Conservation (phyloP, 2,113 vertebrate genomes). For the Ibidorhyncha struthersii region DNA sequence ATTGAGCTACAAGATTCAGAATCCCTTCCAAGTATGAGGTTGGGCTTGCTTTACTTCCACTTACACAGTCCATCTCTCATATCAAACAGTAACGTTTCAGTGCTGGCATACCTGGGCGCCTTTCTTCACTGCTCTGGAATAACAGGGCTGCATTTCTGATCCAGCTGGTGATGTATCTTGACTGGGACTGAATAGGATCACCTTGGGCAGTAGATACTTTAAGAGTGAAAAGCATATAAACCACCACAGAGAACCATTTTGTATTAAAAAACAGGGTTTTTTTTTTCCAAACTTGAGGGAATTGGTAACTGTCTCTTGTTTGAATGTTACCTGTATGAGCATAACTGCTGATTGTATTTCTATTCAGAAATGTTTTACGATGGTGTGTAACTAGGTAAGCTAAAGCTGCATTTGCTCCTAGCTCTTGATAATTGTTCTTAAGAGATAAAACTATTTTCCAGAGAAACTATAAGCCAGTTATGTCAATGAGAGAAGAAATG, state of each 20-base stretch:
- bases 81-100: background rate
- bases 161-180: background rate
- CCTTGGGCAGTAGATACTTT: background rate
- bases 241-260: background rate
- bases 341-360: background rate
- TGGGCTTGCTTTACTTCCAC: background rate
- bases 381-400: background rate
- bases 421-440: background rate
- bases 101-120: background rate
- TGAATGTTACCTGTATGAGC: background rate
- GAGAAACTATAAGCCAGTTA: background rate
- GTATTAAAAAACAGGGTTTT: rapidly evolving
- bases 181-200: background rate
- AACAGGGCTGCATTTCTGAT: background rate
- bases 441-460: background rate
- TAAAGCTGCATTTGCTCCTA: background rate
- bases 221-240: background rate
- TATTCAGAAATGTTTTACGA: background rate
- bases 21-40: background rate
- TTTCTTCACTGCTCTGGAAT: background rate
- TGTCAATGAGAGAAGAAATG: background rate
- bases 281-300: background rate
- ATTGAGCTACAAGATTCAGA: background rate
- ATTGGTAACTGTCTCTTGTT: background rate
- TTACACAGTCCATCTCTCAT: background rate